A percentile compares a stretch with the other conserved stretches of the same genome.
phyloP scores from a whole-genome alignment of 1,140 invertebrate species.

The Drosophila lacteicornis region DNA sequence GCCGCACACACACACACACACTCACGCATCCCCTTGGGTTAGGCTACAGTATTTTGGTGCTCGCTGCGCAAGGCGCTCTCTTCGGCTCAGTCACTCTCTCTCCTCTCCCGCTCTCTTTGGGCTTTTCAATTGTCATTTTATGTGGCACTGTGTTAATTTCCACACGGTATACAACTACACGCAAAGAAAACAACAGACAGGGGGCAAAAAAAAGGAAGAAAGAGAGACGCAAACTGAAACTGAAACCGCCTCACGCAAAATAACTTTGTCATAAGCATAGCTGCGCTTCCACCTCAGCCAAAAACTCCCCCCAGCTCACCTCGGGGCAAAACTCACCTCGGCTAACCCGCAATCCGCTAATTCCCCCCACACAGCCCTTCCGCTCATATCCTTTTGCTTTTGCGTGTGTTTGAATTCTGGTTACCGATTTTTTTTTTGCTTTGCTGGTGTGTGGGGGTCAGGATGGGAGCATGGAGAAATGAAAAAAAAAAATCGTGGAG shows the following conservation, averaged over 20 bases:
- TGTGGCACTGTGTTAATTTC: constrained; percentile 78
- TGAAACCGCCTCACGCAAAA: constrained; percentile 42
- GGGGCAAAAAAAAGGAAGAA: constrained; percentile 2
- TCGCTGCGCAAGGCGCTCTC: constrained; percentile 55
- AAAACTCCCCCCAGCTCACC: constrained; percentile 20
- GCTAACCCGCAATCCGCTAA: constrained; percentile 2
- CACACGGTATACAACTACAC: constrained; percentile 58
- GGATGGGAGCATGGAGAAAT: neutral
- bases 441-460: neutral
- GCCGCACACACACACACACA: constrained; percentile 48
- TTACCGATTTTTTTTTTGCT: constrained; percentile 46
- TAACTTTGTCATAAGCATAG: constrained; percentile 48
- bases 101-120: constrained; percentile 15
- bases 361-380: constrained; percentile 10
- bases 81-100: constrained; percentile 14
- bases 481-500: neutral
- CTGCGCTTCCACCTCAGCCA: neutral
- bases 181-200: constrained; percentile 12
- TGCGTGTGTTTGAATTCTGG: constrained; percentile 56
- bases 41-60: constrained; percentile 54
- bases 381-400: constrained; percentile 36
- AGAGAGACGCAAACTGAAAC: constrained; percentile 13
- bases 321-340: constrained; percentile 17
- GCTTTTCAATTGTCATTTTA: constrained; percentile 72
- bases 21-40: constrained; percentile 48